Percentiles rank a stretch among this genome's conserved stretches.
Evolutionary conservation across 2,888 invertebrate species (phyloP).

Genomic region (Hirtodrosophila duncani): DNA sequence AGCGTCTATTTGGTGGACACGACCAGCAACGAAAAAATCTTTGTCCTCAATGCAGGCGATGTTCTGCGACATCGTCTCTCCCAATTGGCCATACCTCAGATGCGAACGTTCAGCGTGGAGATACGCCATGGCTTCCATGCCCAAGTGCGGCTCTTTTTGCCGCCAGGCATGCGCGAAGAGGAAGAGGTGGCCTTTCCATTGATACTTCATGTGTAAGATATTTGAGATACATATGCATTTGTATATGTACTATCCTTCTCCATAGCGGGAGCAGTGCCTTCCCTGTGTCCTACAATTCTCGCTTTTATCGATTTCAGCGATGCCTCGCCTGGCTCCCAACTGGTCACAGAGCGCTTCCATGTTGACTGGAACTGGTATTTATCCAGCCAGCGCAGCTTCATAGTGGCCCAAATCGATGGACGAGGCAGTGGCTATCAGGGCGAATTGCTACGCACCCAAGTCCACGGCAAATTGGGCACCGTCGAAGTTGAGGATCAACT

Average conservation of each 20-base stretch:
- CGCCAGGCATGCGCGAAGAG: constrained; percentile 89
- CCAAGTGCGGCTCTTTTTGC: constrained; percentile 88
- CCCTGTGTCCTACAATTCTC: neutral
- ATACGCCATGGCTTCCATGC: constrained; percentile 84
- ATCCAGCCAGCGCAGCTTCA: constrained; percentile 88
- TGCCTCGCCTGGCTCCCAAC: constrained; percentile 89
- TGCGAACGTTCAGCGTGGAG: constrained; percentile 84
- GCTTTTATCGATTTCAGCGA: constrained; percentile 80
- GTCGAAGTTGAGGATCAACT: constrained; percentile 89
- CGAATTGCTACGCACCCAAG: constrained; percentile 84
- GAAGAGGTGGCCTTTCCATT: constrained; percentile 90
- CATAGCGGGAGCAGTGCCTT: too few species aligned
- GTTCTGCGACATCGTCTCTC: constrained; percentile 82
- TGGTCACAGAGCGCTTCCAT: constrained; percentile 89
- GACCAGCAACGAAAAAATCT: constrained; percentile 81
- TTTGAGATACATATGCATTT: too few species aligned
- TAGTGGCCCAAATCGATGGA: constrained; percentile 93
- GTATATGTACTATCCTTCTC: too few species aligned
- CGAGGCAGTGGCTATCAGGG: constrained; percentile 92
- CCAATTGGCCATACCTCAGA: constrained; percentile 86
- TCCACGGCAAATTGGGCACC: constrained; percentile 86
- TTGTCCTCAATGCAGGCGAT: constrained; percentile 84
- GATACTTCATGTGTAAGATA: constrained; percentile 89
- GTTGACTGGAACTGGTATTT: constrained; percentile 92
- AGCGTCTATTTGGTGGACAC: constrained; percentile 83